Evolutionary conservation across 2,113 vertebrate species (phyloP).

Genomic region (Apodemus speciosus): DNA sequence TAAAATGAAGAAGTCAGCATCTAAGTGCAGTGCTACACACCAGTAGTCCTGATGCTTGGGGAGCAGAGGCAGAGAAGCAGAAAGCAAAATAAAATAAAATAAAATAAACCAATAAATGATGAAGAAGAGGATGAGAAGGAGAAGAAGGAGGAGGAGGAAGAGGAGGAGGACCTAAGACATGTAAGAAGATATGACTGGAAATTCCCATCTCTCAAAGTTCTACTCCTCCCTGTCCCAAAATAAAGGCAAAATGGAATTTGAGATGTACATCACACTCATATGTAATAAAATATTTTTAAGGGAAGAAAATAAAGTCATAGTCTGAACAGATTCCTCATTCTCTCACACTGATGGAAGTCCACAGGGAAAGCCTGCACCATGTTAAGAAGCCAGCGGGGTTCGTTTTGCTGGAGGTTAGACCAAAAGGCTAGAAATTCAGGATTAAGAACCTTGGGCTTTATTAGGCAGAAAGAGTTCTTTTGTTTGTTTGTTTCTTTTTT

Average conservation of each 20-base stretch:
- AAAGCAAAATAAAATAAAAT: background rate
- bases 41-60: background rate
- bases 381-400: background rate
- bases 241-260: background rate
- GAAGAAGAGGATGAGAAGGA: accelerated
- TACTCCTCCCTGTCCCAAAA: background rate
- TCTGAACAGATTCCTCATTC: background rate
- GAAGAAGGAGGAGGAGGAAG: background rate
- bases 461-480: background rate
- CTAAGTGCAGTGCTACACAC: background rate
- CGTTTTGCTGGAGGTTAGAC: background rate
- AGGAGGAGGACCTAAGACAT: background rate
- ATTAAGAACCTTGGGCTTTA: background rate
- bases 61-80: background rate
- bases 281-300: background rate
- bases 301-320: background rate
- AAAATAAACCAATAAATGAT: background rate
- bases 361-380: background rate
- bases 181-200: background rate
- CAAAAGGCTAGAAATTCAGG: background rate
- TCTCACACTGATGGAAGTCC: background rate
- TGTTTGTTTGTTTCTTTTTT: background rate
- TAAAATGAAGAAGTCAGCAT: background rate
- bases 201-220: background rate
- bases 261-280: background rate